Percentiles rank a stretch among this genome's conserved stretches.
These are phyloP conservation scores for Scylla paramamosain DNA, from an alignment of 1,140 invertebrate species.

Conservation along the genomic window DNA sequence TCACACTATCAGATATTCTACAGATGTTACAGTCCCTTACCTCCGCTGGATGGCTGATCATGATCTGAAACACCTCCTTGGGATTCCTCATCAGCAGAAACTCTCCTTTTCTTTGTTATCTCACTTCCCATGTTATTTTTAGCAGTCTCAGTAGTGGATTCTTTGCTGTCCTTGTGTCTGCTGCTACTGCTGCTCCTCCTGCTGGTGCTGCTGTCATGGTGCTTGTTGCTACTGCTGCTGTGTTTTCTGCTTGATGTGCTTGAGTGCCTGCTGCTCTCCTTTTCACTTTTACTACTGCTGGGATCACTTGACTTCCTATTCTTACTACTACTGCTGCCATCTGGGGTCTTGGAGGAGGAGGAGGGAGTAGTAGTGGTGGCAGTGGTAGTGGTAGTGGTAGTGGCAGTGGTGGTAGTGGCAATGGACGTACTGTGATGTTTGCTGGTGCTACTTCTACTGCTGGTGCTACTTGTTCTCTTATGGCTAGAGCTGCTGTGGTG, in stretches of 20 bases:
- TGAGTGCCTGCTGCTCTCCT: slow-evolving; percentile 24
- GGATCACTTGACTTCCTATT: neutral
- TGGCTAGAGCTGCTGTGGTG: neutral
- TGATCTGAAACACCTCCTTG: neutral
- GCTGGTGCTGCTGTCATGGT: slow-evolving; percentile 14
- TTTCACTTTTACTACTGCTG: neutral
- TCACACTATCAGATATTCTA: too few relatives aligned
- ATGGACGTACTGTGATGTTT: neutral
- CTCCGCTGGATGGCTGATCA: neutral
- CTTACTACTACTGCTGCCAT: neutral
- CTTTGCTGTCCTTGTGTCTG: neutral
- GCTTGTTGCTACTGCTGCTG: slow-evolving; percentile 46
- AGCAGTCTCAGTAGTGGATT: neutral
- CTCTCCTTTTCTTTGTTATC: neutral
- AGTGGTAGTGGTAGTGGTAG: neutral
- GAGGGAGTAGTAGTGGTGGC: neutral
- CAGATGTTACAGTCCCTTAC: neutral
- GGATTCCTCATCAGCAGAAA: neutral
- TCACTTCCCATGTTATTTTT: slow-evolving; percentile 8
- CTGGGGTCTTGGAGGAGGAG: neutral
- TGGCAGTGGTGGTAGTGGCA: neutral
- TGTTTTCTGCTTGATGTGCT: slow-evolving; percentile 31
- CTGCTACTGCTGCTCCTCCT: slow-evolving; percentile 37
- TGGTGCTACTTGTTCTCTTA: slow-evolving; percentile 41
- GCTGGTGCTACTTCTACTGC: slow-evolving; percentile 40